Conservation (phyloP, 2,888 invertebrate genomes). For the Syrista parreyssii region DNA sequence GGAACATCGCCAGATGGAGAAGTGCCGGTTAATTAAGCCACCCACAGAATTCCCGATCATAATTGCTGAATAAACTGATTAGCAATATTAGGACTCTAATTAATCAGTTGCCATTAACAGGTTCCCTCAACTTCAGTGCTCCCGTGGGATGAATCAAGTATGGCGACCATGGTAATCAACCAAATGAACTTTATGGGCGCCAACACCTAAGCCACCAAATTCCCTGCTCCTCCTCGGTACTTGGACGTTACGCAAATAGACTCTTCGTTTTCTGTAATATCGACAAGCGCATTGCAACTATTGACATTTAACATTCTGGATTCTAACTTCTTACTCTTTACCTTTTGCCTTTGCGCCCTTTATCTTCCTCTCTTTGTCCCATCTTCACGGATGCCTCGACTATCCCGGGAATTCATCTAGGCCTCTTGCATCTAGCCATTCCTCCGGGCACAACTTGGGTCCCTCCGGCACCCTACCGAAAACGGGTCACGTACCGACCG, state of each 20-base stretch:
- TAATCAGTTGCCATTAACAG: constrained; percentile 23
- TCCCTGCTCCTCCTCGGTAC: background rate
- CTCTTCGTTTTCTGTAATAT: background rate
- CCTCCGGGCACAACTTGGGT: too few species aligned
- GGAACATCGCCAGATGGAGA: background rate
- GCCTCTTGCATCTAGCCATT: too few species aligned
- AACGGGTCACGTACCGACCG: too few species aligned
- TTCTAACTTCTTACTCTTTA: too few species aligned
- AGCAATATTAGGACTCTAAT: constrained; percentile 23
- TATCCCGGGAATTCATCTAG: too few species aligned
- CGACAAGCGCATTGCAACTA: background rate
- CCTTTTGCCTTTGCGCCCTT: too few species aligned
- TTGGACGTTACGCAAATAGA: background rate
- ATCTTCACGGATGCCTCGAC: background rate
- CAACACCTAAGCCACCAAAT: background rate
- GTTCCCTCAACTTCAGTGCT: constrained; percentile 10
- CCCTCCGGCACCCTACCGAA: too few species aligned
- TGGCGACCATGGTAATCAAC: background rate
- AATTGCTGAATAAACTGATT: constrained; percentile 20
- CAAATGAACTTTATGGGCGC: background rate
- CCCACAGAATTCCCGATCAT: constrained; percentile 12
- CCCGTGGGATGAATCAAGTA: constrained; percentile 11
- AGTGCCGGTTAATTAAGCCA: constrained; percentile 8
- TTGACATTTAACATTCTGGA: background rate
- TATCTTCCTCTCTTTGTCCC: background rate